These are phyloP conservation scores for Oxystoma pomonae DNA, from an alignment of 2,888 invertebrate species.

Conservation along the genomic window DNA sequence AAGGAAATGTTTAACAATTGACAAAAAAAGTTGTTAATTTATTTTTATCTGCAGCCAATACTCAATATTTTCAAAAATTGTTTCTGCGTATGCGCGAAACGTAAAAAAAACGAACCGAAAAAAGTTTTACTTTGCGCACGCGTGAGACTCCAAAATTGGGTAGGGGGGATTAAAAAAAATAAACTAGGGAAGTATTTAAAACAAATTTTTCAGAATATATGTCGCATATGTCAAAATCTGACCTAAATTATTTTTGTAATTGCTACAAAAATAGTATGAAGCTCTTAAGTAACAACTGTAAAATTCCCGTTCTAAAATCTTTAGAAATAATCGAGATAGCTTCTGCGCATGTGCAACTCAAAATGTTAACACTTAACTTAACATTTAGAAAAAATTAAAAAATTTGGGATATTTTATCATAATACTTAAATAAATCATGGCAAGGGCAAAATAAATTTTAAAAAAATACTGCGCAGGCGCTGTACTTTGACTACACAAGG, in stretches of 20 bases:
- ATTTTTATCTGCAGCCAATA: too few relatives aligned
- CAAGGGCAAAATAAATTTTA: too few relatives aligned
- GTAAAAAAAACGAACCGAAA: background rate
- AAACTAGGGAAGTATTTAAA: background rate
- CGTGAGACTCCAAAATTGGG: background rate
- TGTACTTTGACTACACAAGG: too few relatives aligned
- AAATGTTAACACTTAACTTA: too few relatives aligned
- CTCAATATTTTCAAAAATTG: too few relatives aligned
- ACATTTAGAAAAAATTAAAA: too few relatives aligned
- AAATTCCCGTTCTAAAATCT: background rate
- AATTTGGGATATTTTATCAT: too few relatives aligned
- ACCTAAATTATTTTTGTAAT: background rate
- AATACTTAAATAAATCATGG: too few relatives aligned
- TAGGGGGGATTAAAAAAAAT: background rate
- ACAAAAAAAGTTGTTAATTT: too few relatives aligned
- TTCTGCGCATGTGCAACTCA: conserved; percentile 1
- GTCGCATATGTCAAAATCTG: background rate
- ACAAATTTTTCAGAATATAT: background rate
- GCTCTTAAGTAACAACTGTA: background rate
- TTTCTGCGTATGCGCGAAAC: background rate
- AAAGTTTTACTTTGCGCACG: background rate
- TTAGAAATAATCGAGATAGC: background rate
- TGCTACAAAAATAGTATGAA: background rate
- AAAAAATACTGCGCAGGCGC: too few relatives aligned
- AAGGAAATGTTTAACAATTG: too few relatives aligned